Percentiles rank a stretch among this genome's conserved stretches.
These are phyloP conservation scores for Conomelus anceps DNA, from an alignment of 2,888 invertebrate genomes.

Conservation along the genomic window DNA sequence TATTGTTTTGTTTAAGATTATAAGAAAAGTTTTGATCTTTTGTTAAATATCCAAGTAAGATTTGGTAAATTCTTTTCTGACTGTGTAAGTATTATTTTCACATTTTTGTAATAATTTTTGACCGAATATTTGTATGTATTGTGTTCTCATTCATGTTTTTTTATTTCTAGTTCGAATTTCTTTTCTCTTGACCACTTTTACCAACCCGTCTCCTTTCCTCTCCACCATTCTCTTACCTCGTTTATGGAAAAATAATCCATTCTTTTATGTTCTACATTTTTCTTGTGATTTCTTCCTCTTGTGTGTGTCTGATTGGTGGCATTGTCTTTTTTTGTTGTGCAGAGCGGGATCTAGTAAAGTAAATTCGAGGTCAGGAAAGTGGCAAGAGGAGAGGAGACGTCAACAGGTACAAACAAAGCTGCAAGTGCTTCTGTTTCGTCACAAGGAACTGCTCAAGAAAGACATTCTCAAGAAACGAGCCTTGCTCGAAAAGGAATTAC, in stretches of 20 bases:
- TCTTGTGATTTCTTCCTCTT: not conserved
- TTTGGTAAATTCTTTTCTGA: not conserved
- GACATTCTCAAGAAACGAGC: slow-evolving; percentile 88
- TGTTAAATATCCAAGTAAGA: no score
- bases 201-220: not conserved
- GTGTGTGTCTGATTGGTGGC: not conserved
- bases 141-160: not conserved
- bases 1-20: no score
- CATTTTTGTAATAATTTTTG: not conserved
- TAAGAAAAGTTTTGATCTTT: no score
- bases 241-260: not conserved
- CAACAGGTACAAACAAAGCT: slow-evolving; percentile 51
- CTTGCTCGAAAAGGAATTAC: slow-evolving; percentile 79
- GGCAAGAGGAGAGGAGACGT: slow-evolving; percentile 49
- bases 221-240: not conserved
- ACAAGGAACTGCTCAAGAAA: slow-evolving; percentile 87
- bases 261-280: no score
- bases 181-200: not conserved
- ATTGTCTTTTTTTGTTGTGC: not conserved
- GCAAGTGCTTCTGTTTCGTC: slow-evolving; percentile 71
- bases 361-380: slow-evolving; percentile 41
- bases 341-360: slow-evolving; percentile 21
- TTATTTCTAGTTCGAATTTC: not conserved
- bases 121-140: not conserved
- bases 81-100: not conserved